These are phyloP conservation scores for Orcinus orca DNA, from an alignment of 2,113 vertebrate genomes.

Conservation along the genomic window DNA sequence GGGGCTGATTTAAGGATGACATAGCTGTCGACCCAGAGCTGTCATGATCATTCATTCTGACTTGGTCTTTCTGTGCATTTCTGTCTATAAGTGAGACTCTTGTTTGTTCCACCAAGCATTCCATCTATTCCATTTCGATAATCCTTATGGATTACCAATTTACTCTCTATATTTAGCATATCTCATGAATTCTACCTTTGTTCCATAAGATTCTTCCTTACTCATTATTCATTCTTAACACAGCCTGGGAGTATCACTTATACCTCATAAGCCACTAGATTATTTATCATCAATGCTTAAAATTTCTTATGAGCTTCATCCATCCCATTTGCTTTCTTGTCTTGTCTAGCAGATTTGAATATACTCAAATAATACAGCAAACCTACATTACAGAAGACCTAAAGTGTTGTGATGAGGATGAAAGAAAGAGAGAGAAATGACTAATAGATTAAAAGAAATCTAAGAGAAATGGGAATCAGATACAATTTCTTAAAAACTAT, in stretches of 20 bases:
- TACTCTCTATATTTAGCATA: not conserved
- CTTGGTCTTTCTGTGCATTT: not conserved
- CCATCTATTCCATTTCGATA: not conserved
- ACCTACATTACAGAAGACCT: not conserved
- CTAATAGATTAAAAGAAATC: not conserved
- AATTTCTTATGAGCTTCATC: not conserved
- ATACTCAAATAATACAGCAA: not conserved
- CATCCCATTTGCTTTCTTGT: not conserved
- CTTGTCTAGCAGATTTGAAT: not conserved
- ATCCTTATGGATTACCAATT: not conserved
- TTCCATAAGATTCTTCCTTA: not conserved
- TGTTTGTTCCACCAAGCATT: not conserved
- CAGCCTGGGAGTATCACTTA: not conserved
- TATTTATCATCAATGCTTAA: not conserved
- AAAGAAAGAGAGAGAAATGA: not conserved
- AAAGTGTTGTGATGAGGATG: not conserved
- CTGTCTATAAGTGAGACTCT: not conserved
- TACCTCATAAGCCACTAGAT: not conserved
- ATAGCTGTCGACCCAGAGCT: not conserved
- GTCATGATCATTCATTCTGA: not conserved
- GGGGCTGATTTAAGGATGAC: not conserved
- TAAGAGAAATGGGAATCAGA: not conserved
- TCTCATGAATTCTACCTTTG: not conserved
- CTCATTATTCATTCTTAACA: not conserved
- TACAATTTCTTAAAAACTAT: not conserved